A percentile compares a stretch with the other conserved stretches of the same genome.
Evolutionary conservation across 2,113 vertebrate genomes (phyloP).

Genomic region (Hirundichthys speculiger): DNA sequence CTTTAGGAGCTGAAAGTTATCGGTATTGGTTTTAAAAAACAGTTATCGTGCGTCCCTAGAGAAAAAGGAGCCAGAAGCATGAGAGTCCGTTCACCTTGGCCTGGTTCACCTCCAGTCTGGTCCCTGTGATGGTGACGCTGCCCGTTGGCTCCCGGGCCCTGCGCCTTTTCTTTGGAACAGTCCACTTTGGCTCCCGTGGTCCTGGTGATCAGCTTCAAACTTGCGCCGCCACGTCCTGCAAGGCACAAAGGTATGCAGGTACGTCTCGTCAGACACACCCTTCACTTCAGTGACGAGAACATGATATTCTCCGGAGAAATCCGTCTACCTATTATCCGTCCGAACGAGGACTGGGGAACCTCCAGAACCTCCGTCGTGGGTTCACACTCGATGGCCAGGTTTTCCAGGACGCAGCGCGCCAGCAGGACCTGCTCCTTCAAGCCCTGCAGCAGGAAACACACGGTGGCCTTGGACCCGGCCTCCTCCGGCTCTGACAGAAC

Average conservation of each 20-base stretch:
- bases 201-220: constrained; percentile 84
- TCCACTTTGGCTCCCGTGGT: constrained; percentile 85
- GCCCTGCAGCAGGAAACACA: constrained; percentile 85
- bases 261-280: background rate
- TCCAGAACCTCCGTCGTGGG: constrained; percentile 79
- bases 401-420: constrained; percentile 84
- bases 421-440: constrained; percentile 84
- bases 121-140: constrained; percentile 84
- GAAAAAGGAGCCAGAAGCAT: too few species aligned
- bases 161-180: constrained; percentile 74
- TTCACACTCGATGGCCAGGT: constrained; percentile 79
- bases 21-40: too few species aligned
- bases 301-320: background rate
- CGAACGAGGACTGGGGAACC: constrained; percentile 85
- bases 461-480: background rate
- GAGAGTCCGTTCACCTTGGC: constrained; percentile 83
- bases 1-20: too few species aligned
- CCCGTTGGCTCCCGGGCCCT: constrained; percentile 56
- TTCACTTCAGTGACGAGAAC: too few species aligned
- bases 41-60: too few species aligned
- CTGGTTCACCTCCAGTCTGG: constrained; percentile 79
- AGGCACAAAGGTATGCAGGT: background rate
- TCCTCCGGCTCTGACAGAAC: constrained; percentile 62
- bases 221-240: constrained; percentile 89
- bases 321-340: constrained; percentile 89